Percentiles rank a stretch among this genome's conserved stretches.
Evolutionary conservation across 2,113 vertebrate species (phyloP).

Genomic region (Nestor notabilis): DNA sequence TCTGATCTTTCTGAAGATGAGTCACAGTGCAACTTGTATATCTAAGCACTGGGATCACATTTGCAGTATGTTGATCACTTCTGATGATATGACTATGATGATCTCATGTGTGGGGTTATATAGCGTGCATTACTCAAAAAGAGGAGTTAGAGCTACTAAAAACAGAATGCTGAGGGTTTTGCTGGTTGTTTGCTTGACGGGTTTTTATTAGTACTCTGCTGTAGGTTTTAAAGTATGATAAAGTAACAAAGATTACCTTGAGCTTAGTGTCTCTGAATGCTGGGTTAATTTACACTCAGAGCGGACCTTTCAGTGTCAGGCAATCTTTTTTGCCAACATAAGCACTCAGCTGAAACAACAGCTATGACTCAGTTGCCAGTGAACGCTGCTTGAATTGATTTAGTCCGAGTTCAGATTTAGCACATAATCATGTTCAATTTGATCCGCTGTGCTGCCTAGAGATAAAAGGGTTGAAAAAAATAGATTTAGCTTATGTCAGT

Average conservation of each 20-base stretch:
- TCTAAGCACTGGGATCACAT: not conserved
- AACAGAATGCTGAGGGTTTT: not conserved
- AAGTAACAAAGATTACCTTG: not conserved
- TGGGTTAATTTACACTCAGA: conserved; percentile 27
- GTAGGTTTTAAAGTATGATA: not conserved
- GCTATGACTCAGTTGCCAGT: conserved; percentile 77
- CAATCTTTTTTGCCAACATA: conserved; percentile 63
- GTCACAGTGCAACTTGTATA: not conserved
- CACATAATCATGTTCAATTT: conserved; percentile 84
- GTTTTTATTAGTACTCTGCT: not conserved
- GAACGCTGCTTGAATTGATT: conserved; percentile 77
- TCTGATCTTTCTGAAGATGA: not conserved
- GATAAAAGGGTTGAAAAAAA: conserved; percentile 78
- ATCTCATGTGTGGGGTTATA: not conserved
- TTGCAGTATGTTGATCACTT: not conserved
- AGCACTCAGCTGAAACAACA: conserved; percentile 74
- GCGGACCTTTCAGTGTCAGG: conserved; percentile 34
- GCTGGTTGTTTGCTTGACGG: not conserved
- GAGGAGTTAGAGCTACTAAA: not conserved
- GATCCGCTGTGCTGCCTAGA: conserved; percentile 80
- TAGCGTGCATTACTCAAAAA: not conserved
- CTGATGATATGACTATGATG: not conserved
- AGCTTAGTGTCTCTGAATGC: conserved; percentile 11
- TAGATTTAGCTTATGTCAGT: conserved; percentile 78
- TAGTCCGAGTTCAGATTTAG: conserved; percentile 80